Evolutionary conservation across 2,888 invertebrate genomes (phyloP).

Genomic region (Orthosia gracilis): DNA sequence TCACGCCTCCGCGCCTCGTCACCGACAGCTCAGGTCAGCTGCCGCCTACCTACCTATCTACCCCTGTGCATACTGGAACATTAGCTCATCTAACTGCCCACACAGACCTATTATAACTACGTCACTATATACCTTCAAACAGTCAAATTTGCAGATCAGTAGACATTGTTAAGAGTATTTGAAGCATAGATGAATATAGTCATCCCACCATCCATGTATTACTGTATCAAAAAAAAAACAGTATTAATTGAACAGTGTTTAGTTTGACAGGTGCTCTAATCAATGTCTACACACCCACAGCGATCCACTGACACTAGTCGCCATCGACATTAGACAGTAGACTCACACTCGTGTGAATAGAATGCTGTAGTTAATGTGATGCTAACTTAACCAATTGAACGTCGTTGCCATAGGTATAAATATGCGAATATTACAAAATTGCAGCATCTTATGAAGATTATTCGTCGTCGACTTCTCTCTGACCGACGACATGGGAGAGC

Average conservation of each 20-base stretch:
- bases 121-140: slow-evolving; percentile 3
- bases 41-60: slow-evolving; percentile 27
- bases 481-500: slow-evolving; percentile 90
- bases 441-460: slow-evolving; percentile 94
- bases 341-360: slow-evolving; percentile 36
- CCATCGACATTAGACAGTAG: slow-evolving; percentile 32
- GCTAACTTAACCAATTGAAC: slow-evolving; percentile 85
- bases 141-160: slow-evolving; percentile 15
- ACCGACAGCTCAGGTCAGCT: slow-evolving; percentile 93
- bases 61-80: slow-evolving; percentile 24
- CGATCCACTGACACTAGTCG: slow-evolving; percentile 31
- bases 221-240: background rate
- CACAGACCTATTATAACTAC: slow-evolving; percentile 13
- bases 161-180: slow-evolving; percentile 48
- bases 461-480: slow-evolving; percentile 94
- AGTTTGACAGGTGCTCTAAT: slow-evolving; percentile 25
- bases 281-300: slow-evolving; percentile 40
- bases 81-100: slow-evolving; percentile 21
- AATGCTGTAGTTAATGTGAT: slow-evolving; percentile 65
- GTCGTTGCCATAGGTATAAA: slow-evolving; percentile 90
- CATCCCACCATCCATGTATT: background rate
- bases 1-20: slow-evolving; percentile 90
- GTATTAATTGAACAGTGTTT: background rate
- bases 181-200: background rate
- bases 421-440: slow-evolving; percentile 91